phyloP scores from a whole-genome alignment of 2,888 invertebrate genomes.

The Pecten maximus region DNA sequence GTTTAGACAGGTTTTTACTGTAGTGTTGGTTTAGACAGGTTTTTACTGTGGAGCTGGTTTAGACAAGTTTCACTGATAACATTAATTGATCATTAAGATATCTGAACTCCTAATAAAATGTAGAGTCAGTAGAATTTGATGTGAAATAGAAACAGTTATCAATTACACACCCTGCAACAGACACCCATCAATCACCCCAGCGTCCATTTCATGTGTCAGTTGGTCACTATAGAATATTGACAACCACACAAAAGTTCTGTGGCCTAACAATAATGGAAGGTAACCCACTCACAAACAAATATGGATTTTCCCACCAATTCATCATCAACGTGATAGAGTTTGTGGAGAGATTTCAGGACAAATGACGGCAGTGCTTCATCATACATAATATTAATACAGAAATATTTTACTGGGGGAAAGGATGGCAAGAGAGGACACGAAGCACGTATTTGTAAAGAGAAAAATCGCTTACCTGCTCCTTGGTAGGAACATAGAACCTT shows the following conservation, averaged over 20 bases:
- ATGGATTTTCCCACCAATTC: neutral
- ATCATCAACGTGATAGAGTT: neutral
- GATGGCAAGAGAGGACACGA: neutral
- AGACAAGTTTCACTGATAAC: too few species aligned
- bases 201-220: neutral
- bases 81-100: neutral
- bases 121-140: neutral
- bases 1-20: too few species aligned
- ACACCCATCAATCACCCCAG: neutral
- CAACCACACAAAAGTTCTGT: neutral
- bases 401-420: neutral
- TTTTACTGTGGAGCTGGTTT: too few species aligned
- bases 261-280: neutral
- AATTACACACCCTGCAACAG: neutral
- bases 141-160: neutral
- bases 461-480: slow-evolving; percentile 86
- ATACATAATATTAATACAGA: neutral
- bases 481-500: slow-evolving; percentile 93
- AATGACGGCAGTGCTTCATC: neutral
- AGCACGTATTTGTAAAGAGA: neutral
- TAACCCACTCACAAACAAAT: neutral
- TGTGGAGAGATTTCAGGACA: neutral
- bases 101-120: neutral
- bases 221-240: neutral
- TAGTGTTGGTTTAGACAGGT: too few species aligned